Evolutionary conservation across 2,797 vertebrate genomes (phyloP).

Genomic region (Semaprochilodus insignis): DNA sequence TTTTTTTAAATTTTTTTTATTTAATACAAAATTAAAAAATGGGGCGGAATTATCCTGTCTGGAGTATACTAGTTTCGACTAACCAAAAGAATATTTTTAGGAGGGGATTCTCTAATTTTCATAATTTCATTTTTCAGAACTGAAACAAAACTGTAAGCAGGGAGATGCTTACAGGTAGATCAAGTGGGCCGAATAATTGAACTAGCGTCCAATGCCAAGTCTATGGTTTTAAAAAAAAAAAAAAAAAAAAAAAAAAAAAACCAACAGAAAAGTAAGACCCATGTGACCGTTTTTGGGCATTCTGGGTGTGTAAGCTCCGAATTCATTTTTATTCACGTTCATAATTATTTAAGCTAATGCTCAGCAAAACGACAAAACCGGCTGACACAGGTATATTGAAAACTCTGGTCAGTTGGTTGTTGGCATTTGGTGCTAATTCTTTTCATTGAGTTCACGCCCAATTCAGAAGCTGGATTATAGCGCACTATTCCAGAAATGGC

Average conservation of each 20-base stretch:
- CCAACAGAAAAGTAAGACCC: too few species aligned
- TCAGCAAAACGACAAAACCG: too few species aligned
- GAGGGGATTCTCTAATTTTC: slow-evolving; percentile 1
- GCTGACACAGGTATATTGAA: not conserved
- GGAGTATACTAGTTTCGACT: not conserved
- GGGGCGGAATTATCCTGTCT: not conserved
- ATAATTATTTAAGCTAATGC: too few species aligned
- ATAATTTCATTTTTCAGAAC: not conserved
- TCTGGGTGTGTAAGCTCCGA: too few species aligned
- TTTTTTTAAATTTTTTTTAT: too few species aligned
- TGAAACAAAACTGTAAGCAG: slow-evolving; percentile 2
- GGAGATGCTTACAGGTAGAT: slow-evolving; percentile 8
- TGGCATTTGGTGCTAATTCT: slow-evolving; percentile 13
- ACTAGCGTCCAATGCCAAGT: slow-evolving; percentile 16
- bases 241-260: too few species aligned
- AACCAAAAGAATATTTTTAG: not conserved
- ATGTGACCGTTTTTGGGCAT: too few species aligned
- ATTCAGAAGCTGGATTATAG: slow-evolving; percentile 31
- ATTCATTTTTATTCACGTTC: too few species aligned
- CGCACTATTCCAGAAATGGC: not conserved
- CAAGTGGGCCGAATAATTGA: not conserved
- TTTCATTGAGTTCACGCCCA: not conserved
- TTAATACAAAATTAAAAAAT: too few species aligned
- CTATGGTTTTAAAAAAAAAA: too few species aligned
- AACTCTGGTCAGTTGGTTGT: not conserved